A percentile compares a stretch with the other conserved stretches of the same genome.
These are phyloP conservation scores for Galeruca laticollis DNA, from an alignment of 2,888 invertebrate genomes.

Conservation along the genomic window DNA sequence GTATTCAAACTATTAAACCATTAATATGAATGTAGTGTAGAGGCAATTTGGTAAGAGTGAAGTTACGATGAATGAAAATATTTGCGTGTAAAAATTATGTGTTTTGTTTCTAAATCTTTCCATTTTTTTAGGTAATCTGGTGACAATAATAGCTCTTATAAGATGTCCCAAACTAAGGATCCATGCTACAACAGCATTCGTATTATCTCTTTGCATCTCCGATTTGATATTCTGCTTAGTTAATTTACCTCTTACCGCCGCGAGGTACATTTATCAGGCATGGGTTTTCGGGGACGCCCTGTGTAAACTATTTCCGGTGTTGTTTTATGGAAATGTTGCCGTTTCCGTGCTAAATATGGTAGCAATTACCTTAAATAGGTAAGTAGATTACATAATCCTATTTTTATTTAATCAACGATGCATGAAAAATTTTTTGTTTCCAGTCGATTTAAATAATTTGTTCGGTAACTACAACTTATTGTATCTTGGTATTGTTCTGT, in stretches of 20 bases:
- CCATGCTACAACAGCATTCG: constrained; percentile 90
- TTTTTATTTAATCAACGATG: not conserved
- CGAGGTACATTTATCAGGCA: constrained; percentile 82
- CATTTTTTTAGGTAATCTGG: constrained; percentile 78
- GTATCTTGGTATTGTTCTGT: not conserved
- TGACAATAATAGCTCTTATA: constrained; percentile 83
- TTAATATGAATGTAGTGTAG: too few relatives aligned
- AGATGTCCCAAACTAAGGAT: constrained; percentile 82
- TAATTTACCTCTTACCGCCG: constrained; percentile 86
- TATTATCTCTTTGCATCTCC: constrained; percentile 86
- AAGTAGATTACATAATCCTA: constrained; percentile 17
- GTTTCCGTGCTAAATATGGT: constrained; percentile 90
- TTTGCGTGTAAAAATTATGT: not conserved
- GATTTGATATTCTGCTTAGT: constrained; percentile 88
- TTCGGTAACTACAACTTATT: not conserved
- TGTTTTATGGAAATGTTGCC: constrained; percentile 92
- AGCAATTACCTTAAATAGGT: constrained; percentile 88
- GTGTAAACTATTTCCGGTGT: constrained; percentile 87
- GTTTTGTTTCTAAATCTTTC: not conserved
- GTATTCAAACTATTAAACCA: too few relatives aligned
- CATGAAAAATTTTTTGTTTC: not conserved
- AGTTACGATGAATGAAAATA: too few relatives aligned
- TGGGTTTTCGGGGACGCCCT: constrained; percentile 85
- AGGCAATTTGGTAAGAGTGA: too few relatives aligned
- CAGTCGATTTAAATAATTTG: not conserved